These are phyloP conservation scores for Echeneis naucrates DNA, from an alignment of 2,797 vertebrate species.

Conservation along the genomic window DNA sequence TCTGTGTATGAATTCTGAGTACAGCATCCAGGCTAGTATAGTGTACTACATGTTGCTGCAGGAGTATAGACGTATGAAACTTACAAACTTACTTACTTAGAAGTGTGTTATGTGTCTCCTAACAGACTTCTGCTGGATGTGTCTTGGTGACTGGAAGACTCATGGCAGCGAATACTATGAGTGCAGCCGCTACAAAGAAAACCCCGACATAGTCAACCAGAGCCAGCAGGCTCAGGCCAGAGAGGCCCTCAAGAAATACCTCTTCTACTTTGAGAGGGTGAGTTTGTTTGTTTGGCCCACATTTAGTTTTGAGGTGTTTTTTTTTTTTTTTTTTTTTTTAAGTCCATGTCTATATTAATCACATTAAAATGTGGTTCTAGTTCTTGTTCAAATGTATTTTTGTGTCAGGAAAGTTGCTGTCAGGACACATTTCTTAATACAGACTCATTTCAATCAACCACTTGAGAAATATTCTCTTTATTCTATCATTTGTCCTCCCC, in stretches of 20 bases:
- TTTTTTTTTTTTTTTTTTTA: not conserved
- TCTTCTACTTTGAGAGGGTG: constrained; percentile 99
- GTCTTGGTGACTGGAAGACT: constrained; percentile 99
- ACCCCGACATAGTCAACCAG: constrained; percentile 99
- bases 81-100: too few species aligned
- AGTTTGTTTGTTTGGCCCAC: constrained; percentile 38
- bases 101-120: constrained; percentile 23
- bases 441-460: not conserved
- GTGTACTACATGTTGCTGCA: too few species aligned
- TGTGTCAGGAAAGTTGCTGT: not conserved
- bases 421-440: not conserved
- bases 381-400: not conserved
- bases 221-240: constrained; percentile 99
- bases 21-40: too few species aligned
- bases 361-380: too few species aligned
- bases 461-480: not conserved
- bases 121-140: constrained; percentile 99
- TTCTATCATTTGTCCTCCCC: not conserved
- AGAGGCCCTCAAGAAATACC: constrained; percentile 99
- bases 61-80: too few species aligned
- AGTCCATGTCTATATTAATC: too few species aligned
- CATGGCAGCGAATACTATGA: constrained; percentile 99
- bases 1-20: too few species aligned
- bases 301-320: not conserved
- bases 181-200: constrained; percentile 99